These are phyloP conservation scores for Melanotus villosus DNA, from an alignment of 2,888 invertebrate genomes.

Conservation along the genomic window DNA sequence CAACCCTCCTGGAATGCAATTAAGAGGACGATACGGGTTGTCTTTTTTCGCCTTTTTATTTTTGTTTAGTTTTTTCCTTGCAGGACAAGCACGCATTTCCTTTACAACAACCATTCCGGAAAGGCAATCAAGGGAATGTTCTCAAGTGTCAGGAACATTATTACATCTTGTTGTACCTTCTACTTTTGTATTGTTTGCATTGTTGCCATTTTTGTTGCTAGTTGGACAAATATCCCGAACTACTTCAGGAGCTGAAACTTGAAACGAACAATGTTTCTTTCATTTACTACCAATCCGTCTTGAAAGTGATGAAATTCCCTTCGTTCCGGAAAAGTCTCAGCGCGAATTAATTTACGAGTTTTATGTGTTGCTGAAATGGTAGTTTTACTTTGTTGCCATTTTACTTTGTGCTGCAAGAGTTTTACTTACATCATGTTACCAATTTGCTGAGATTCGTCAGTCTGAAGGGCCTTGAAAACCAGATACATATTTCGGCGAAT, in stretches of 20 bases:
- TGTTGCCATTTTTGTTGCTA: not conserved
- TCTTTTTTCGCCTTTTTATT: not conserved
- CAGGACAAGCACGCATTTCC: constrained; percentile 9
- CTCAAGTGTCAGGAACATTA: constrained; percentile 20
- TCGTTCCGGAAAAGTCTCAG: too few relatives aligned
- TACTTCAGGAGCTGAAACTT: not conserved
- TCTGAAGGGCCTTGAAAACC: too few relatives aligned
- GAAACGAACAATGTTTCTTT: too few relatives aligned
- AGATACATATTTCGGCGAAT: too few relatives aligned
- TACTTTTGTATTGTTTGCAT: not conserved
- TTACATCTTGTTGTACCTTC: constrained; percentile 20
- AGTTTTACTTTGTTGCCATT: too few relatives aligned
- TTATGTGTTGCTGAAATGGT: too few relatives aligned
- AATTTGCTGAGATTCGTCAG: too few relatives aligned
- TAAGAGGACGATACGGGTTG: constrained; percentile 22
- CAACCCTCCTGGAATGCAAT: constrained; percentile 34
- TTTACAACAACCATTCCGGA: not conserved
- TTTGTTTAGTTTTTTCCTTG: constrained; percentile 20
- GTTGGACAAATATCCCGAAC: not conserved
- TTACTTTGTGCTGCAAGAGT: too few relatives aligned
- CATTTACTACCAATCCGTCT: too few relatives aligned
- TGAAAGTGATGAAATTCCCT: too few relatives aligned
- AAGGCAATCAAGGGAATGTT: constrained; percentile 20
- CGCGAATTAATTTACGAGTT: too few relatives aligned
- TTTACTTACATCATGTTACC: too few relatives aligned